Conservation (phyloP, 2,888 invertebrate genomes). For the Sinelater perroti region DNA sequence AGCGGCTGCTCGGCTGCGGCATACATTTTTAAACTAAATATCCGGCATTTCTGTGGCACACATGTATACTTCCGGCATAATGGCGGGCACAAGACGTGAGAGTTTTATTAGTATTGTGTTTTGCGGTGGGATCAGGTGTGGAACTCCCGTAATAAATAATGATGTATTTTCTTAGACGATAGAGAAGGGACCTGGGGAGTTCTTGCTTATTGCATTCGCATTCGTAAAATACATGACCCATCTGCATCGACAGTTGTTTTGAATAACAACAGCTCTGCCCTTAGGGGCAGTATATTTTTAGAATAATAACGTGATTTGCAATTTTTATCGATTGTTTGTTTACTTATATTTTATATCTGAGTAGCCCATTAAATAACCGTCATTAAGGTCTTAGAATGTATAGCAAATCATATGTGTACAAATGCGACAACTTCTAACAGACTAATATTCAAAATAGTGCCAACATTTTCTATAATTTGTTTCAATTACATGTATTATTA, state of each 20-base stretch:
- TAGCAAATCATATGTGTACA: too few species aligned
- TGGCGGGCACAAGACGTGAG: slow-evolving; percentile 44
- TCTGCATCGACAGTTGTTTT: slow-evolving; percentile 8
- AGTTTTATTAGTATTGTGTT: slow-evolving; percentile 47
- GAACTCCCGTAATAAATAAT: slow-evolving; percentile 39
- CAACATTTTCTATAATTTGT: too few species aligned
- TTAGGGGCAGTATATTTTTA: too few species aligned
- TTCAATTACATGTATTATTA: too few species aligned
- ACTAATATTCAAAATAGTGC: too few species aligned
- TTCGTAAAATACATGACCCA: slow-evolving; percentile 18
- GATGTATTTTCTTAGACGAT: slow-evolving; percentile 39
- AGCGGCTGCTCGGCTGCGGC: slow-evolving; percentile 37
- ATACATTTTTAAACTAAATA: slow-evolving; percentile 46
- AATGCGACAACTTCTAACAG: too few species aligned
- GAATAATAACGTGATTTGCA: too few species aligned
- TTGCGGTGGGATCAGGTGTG: slow-evolving; percentile 41
- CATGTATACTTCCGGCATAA: slow-evolving; percentile 43
- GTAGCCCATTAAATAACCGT: too few species aligned
- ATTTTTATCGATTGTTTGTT: too few species aligned
- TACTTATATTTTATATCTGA: too few species aligned
- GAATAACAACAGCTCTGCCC: not conserved
- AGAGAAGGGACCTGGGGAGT: slow-evolving; percentile 24
- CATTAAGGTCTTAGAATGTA: too few species aligned
- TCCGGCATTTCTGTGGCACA: slow-evolving; percentile 42
- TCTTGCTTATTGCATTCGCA: slow-evolving; percentile 30